These are phyloP conservation scores for Physella acuta DNA, from an alignment of 1,140 invertebrate species.

Conservation along the genomic window DNA sequence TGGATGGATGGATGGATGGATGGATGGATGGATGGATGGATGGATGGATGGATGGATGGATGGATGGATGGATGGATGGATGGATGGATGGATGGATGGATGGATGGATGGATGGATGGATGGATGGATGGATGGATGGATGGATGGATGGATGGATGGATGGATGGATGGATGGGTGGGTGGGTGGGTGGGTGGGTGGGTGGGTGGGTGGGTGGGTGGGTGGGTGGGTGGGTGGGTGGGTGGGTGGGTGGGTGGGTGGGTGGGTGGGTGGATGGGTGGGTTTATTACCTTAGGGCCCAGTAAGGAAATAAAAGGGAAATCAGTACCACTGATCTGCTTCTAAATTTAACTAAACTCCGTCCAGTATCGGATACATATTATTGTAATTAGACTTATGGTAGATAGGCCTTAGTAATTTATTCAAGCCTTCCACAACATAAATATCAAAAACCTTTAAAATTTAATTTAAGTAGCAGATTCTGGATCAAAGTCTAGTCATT, in stretches of 20 bases:
- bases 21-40: slow-evolving; percentile 1
- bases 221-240: neutral
- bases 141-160: neutral
- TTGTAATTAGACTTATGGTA: neutral
- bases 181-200: neutral
- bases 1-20: slow-evolving; percentile 1
- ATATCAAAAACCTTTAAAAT: neutral
- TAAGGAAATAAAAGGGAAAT: too few species aligned
- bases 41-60: slow-evolving; percentile 1
- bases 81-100: slow-evolving; percentile 1
- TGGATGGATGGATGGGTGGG: too few species aligned
- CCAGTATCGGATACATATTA: too few species aligned
- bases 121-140: neutral
- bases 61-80: slow-evolving; percentile 1
- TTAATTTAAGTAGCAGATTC: too few species aligned
- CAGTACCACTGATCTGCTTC: too few species aligned
- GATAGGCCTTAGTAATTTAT: neutral
- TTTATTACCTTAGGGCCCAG: neutral
- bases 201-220: neutral
- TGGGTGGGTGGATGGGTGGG: too few species aligned
- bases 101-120: neutral
- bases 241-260: neutral
- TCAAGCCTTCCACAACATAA: neutral
- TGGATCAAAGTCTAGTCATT: neutral
- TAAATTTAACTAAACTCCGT: too few species aligned